Base-by-base conservation (phyloP, 1,140 invertebrate genomes). In the Amyelois transitella region DNA sequence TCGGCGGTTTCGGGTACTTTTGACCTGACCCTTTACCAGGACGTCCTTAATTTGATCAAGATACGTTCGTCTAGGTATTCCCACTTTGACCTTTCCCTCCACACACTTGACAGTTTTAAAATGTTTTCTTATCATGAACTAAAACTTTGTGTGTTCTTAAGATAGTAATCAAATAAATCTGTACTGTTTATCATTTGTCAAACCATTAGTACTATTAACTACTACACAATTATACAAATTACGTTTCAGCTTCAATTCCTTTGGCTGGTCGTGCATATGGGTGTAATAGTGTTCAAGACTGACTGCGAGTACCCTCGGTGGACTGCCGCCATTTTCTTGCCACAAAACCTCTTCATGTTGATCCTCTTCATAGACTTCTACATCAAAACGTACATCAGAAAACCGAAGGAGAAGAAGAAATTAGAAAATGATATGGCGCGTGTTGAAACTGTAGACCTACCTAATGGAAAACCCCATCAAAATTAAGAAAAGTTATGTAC, bases 301-400 rank as follows among this genome's bases (percentile, higher is more conserved):
- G 91, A 95, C 38, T 97, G 96, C 77, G 90, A 89, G 4, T 96
- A 93, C 76, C 95, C 95, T 7, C 88, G 89, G 44, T 91, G 91
- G 69, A 66, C 86, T 0, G 82, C 90, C 0, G 87, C 88, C 1
- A 58, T 94, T 19, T 89, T 94, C 43, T 80, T 94, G n/a, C 92
- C 91, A 12, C 93, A 94, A 71, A 92, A 93, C 67, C 24, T 92
- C 1, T 94, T 94, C 62, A 94, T 98, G 91, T 91, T 97, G 0
- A 78, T 94, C 51, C 88, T 98, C 2, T 98, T 98, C 73, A 89
- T 90, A 1, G 93, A 97, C 53, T 98, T 98, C 88, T 98, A 98
- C 72, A 91, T 92, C 53, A 93, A 94, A 73, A 89, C 93, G 0
- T 98, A 98, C 72, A 69, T 91, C 0, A 90, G 84, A 48, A 90